Percentiles rank a stretch among this genome's conserved stretches.
These are phyloP conservation scores for Mirounga angustirostris DNA, from an alignment of 2,113 vertebrate species.

Conservation along the genomic window DNA sequence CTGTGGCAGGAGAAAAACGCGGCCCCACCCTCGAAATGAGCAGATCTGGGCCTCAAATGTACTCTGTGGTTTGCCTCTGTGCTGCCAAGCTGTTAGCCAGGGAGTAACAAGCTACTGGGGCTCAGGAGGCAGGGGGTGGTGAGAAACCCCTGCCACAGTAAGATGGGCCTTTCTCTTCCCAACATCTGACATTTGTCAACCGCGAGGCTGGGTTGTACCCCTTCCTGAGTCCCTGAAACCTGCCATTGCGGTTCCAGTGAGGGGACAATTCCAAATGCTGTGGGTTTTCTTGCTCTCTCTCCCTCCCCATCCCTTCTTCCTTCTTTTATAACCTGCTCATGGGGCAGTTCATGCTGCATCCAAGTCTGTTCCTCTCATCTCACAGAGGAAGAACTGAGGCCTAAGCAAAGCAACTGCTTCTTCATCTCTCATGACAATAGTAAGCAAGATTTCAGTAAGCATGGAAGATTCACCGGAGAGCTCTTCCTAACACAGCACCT, in stretches of 20 bases:
- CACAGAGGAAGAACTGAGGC: neutral
- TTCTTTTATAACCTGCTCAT: neutral
- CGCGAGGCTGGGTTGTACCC: slow-evolving; percentile 47
- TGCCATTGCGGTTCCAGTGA: slow-evolving; percentile 28
- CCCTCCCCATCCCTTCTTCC: neutral
- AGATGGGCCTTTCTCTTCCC: slow-evolving; percentile 16
- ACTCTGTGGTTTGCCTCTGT: slow-evolving; percentile 79
- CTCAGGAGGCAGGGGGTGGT: neutral
- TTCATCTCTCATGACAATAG: neutral
- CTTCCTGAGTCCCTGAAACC: slow-evolving; percentile 67
- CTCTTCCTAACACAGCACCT: neutral
- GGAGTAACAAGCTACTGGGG: slow-evolving; percentile 53
- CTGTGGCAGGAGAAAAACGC: slow-evolving; percentile 78
- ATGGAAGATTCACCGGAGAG: neutral
- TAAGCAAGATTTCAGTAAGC: neutral
- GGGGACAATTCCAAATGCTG: slow-evolving; percentile 44
- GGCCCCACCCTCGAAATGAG: slow-evolving; percentile 82
- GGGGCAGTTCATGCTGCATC: neutral
- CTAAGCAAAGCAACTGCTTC: neutral
- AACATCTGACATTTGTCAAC: slow-evolving; percentile 54
- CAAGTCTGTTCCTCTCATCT: neutral
- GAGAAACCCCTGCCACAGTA: neutral
- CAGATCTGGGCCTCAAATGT: slow-evolving; percentile 77
- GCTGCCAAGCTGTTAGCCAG: slow-evolving; percentile 70
- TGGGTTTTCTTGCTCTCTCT: neutral